These are phyloP conservation scores for Podarcis lilfordi DNA, from an alignment of 2,797 vertebrate genomes.

Conservation along the genomic window DNA sequence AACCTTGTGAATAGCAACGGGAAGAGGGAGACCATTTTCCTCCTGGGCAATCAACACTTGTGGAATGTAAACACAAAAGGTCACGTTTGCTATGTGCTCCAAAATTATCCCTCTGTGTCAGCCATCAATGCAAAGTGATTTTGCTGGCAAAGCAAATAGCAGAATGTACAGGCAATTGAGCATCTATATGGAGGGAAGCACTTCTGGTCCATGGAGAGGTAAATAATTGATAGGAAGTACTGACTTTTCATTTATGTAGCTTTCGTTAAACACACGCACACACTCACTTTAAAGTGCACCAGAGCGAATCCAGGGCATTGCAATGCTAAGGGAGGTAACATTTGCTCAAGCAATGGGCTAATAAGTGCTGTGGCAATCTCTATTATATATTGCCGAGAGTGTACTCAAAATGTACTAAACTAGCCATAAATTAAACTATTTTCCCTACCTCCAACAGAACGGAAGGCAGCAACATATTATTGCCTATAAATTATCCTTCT, in stretches of 20 bases:
- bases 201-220: conserved; percentile 3
- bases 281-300: background rate
- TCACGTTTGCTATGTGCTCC: conserved; percentile 26
- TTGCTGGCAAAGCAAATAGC: conserved; percentile 9
- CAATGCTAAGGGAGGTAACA: background rate
- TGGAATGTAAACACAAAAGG: background rate
- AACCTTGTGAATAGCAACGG: background rate
- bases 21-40: conserved; percentile 7
- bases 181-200: conserved; percentile 3
- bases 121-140: background rate
- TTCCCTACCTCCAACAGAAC: accelerated
- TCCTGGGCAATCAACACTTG: background rate
- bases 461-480: conserved; percentile 2
- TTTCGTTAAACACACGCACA: background rate
- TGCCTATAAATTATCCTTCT: background rate
- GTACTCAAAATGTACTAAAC: background rate
- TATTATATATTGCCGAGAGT: background rate
- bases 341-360: background rate
- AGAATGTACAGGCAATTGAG: conserved; percentile 8
- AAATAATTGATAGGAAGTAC: conserved; percentile 45
- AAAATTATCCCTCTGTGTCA: conserved; percentile 38
- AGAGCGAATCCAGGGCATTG: conserved; percentile 15
- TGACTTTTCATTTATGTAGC: conserved; percentile 43
- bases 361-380: background rate
- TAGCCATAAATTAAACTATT: background rate